A percentile compares a stretch with the other conserved stretches of the same genome.
phyloP scores from a whole-genome alignment of 2,797 vertebrate genomes.

The Ptychadena robeensis region DNA sequence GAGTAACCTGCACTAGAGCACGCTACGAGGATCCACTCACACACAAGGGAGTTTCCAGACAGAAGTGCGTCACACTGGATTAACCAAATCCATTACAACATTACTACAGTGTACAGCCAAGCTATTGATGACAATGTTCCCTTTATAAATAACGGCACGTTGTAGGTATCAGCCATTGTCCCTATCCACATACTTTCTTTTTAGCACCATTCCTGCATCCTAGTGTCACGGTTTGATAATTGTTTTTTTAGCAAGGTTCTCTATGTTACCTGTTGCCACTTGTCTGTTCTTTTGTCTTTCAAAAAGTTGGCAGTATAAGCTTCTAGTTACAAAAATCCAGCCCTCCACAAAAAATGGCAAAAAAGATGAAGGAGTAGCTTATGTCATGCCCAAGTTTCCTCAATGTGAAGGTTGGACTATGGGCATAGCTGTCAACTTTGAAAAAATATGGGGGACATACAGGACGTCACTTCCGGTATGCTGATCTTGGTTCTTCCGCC shows the following conservation, averaged over 20 bases:
- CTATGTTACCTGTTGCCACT: not conserved
- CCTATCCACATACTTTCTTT: too few species aligned
- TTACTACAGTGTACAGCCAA: not conserved
- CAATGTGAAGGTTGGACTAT: too few species aligned
- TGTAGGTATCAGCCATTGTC: too few species aligned
- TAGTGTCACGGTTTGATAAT: too few species aligned
- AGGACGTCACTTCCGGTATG: too few species aligned
- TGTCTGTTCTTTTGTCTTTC: not conserved
- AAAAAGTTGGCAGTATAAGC: not conserved
- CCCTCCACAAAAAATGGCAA: not conserved
- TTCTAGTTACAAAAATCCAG: not conserved
- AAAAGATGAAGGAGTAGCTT: not conserved
- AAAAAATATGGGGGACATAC: too few species aligned
- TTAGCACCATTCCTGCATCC: too few species aligned
- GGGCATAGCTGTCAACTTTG: too few species aligned
- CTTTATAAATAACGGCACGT: not conserved
- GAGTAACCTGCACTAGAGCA: slow-evolving; percentile 87
- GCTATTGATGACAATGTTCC: not conserved
- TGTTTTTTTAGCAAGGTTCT: not conserved
- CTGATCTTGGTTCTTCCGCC: too few species aligned
- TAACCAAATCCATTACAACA: slow-evolving; percentile 41
- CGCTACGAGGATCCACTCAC: slow-evolving; percentile 37
- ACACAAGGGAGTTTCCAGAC: slow-evolving; percentile 44
- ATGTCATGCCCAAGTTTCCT: too few species aligned
- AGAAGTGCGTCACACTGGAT: slow-evolving; percentile 37